Evolutionary conservation across 1,140 invertebrate genomes (phyloP), one percentile per base, ranked within the genome.

Genomic region (Bombus ignitus): DNA sequence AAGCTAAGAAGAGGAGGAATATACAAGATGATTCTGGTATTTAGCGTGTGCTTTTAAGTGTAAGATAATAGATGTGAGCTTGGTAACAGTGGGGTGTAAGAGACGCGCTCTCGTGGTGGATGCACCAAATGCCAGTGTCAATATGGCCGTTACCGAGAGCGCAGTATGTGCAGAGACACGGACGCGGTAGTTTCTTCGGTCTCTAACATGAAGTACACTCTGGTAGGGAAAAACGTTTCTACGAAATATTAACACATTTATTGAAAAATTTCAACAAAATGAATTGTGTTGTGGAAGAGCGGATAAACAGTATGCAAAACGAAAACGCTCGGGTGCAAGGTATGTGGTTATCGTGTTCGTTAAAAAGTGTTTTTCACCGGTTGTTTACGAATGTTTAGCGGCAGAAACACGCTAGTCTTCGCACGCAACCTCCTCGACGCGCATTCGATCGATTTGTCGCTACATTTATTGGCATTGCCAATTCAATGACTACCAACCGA

Each of bases 131-230:
- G 74, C 42, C 91, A 94, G 93, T 93, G 87, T 94, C 92, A 94
- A 94, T 92, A 94, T 94, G 93, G 92, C 92, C 91, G 92, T 93
- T 74, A 90, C 81, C 39, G 92, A 76, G 90, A 84, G 86, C 84
- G 80, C 88, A 93, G 86, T 91, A 80, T 66, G 89, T 68, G 83
- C 66, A 88, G 86, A 88, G 90, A 91, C 87, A 86, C 89, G 76
- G 88, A 82, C 72, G 83, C 85, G 90, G 42, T 92, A 89, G 81
- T 86, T 88, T 72, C 53, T 37, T 86, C 37, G 53, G 35, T 86
- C 77, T 75, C 66, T 84, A 87, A 82, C 83, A 87, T 90, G 81
- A 90, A 70, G 83, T 85, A 86, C 80, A 62, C 66, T 65, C 44
- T 25, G 32, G 32, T 72, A 39, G 73, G 74, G 57, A 72, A 70